Percentiles rank a stretch among this genome's conserved stretches.
Evolutionary conservation across 92 coral and sea anemone genomes (phyloP).

Genomic region (Scolanthus callimorphus): DNA sequence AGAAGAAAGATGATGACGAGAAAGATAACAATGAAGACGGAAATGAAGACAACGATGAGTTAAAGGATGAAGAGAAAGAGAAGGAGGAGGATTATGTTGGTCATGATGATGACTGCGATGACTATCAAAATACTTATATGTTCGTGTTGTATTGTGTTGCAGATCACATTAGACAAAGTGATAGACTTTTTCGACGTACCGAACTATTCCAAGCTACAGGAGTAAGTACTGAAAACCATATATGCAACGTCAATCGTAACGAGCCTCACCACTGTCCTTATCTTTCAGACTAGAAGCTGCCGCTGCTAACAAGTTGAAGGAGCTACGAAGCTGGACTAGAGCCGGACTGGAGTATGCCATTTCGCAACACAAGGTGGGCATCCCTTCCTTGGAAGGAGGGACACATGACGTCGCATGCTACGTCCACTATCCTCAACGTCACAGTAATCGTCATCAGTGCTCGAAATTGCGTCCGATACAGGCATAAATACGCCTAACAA

Average conservation of each 20-base stretch:
- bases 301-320: slow-evolving; percentile 73
- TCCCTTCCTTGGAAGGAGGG: no score
- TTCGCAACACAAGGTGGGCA: slow-evolving; percentile 80
- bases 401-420: no score
- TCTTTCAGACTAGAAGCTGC: slow-evolving; percentile 78
- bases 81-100: neutral
- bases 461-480: no score
- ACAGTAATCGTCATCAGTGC: no score
- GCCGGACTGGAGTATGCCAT: slow-evolving; percentile 88
- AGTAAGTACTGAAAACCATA: slow-evolving; percentile 49
- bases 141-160: slow-evolving; percentile 3
- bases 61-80: neutral
- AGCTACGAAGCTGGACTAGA: slow-evolving; percentile 82
- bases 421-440: no score
- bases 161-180: slow-evolving; percentile 78
- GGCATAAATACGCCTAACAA: no score
- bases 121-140: no score
- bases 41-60: neutral
- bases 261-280: neutral
- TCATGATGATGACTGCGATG: neutral
- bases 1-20: neutral
- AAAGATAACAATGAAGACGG: neutral
- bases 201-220: slow-evolving; percentile 77
- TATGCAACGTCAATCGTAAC: neutral
- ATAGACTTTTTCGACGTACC: slow-evolving; percentile 76